phyloP scores from a whole-genome alignment of 2,888 invertebrate genomes.

The Drosophila koepferae region DNA sequence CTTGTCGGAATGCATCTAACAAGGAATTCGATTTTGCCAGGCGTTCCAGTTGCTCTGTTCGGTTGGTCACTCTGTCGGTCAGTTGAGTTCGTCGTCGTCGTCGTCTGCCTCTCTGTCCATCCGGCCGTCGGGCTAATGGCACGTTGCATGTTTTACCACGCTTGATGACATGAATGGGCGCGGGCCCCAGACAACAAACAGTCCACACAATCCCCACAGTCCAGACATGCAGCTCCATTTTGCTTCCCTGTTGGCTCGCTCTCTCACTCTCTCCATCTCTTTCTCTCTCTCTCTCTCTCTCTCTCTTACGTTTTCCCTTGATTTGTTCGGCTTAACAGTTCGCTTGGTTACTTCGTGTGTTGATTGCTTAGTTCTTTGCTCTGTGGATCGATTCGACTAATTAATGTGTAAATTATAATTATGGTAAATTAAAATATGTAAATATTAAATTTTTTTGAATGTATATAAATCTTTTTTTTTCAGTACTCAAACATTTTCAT shows the following conservation, averaged over 20 bases:
- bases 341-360: slow-evolving; percentile 1
- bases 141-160: slow-evolving; percentile 85
- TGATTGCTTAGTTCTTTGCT: too few species aligned
- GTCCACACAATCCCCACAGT: slow-evolving; percentile 37
- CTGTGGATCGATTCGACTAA: too few species aligned
- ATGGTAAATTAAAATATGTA: too few species aligned
- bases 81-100: slow-evolving; percentile 10
- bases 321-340: slow-evolving; percentile 9
- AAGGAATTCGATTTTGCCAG: slow-evolving; percentile 85
- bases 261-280: neutral
- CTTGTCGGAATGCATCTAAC: slow-evolving; percentile 86
- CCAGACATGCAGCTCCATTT: slow-evolving; percentile 47
- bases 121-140: slow-evolving; percentile 80
- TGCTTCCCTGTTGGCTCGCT: slow-evolving; percentile 64
- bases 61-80: slow-evolving; percentile 56
- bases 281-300: neutral
- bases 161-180: slow-evolving; percentile 85
- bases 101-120: slow-evolving; percentile 14
- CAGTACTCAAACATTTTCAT: neutral
- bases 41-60: slow-evolving; percentile 63
- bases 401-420: too few species aligned
- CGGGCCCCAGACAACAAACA: slow-evolving; percentile 76
- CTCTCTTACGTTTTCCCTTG: neutral
- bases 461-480: too few species aligned
- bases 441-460: neutral